Percentiles rank a stretch among this genome's conserved stretches.
phyloP scores from a whole-genome alignment of 2,113 vertebrate genomes.

The Hippolais icterina region DNA sequence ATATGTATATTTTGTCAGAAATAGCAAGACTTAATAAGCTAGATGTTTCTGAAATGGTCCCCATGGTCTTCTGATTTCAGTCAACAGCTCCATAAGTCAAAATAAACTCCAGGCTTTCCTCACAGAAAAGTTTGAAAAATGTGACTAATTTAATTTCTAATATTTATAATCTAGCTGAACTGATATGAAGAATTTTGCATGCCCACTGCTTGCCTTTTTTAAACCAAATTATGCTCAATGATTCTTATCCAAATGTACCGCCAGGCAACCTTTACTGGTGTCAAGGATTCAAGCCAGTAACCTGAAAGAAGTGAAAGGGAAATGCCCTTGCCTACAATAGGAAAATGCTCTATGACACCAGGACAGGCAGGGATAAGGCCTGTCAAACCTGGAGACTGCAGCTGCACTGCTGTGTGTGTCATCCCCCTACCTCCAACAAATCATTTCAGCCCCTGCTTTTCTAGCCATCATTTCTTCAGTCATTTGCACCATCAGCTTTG shows the following conservation, averaged over 20 bases:
- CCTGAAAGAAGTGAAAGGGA: neutral
- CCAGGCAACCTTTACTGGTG: neutral
- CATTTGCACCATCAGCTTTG: neutral
- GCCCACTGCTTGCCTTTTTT: neutral
- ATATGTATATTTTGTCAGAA: neutral
- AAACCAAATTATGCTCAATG: neutral
- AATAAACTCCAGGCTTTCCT: neutral
- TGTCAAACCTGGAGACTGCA: neutral
- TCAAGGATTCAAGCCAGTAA: neutral
- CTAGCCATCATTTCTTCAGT: neutral
- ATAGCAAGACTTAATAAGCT: neutral
- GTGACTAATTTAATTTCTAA: neutral
- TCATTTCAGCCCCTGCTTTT: neutral
- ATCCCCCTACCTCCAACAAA: neutral
- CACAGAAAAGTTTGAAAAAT: neutral
- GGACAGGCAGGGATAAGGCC: neutral
- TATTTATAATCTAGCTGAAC: neutral
- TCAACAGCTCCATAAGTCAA: neutral
- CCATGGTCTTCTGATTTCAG: neutral
- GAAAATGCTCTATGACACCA: neutral
- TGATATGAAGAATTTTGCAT: neutral
- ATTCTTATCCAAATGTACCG: neutral
- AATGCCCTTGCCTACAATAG: fast-evolving
- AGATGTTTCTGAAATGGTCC: neutral
- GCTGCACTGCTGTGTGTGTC: neutral